phyloP scores from a whole-genome alignment of 2,888 invertebrate species.

The Zhengitettix transpicula region DNA sequence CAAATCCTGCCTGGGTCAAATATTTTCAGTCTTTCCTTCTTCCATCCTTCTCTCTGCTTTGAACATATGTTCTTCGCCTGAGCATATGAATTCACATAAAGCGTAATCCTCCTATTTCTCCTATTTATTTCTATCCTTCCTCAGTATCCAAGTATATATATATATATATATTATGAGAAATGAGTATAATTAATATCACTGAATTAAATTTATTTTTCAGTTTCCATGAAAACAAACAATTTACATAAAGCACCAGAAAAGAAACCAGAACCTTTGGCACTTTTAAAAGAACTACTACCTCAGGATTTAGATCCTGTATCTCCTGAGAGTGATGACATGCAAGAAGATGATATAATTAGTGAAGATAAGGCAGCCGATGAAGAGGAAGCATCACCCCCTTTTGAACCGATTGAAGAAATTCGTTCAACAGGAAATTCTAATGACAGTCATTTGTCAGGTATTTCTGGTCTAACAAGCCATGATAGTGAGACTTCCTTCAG shows the following conservation, averaged over 20 bases:
- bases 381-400: constrained; percentile 47
- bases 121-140: too few relatives aligned
- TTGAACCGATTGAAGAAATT: constrained; percentile 40
- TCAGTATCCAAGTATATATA: too few relatives aligned
- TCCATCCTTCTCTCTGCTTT: too few relatives aligned
- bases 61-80: too few relatives aligned
- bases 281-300: constrained; percentile 42
- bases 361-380: constrained; percentile 29
- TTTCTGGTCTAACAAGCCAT: constrained; percentile 36
- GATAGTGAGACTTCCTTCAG: constrained; percentile 24
- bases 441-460: constrained; percentile 39
- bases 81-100: too few relatives aligned
- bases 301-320: constrained; percentile 68
- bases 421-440: constrained; percentile 32
- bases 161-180: too few relatives aligned
- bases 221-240: neutral
- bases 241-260: constrained; percentile 1
- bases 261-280: neutral
- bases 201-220: constrained; percentile 1
- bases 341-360: constrained; percentile 17
- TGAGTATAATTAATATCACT: neutral
- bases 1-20: too few relatives aligned
- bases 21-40: too few relatives aligned
- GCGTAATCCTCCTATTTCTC: too few relatives aligned
- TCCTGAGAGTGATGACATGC: constrained; percentile 52